Evolutionary conservation across 1,140 invertebrate genomes (phyloP), one percentile per base, ranked within the genome.

Genomic region (Teleogryllus occipitalis): DNA sequence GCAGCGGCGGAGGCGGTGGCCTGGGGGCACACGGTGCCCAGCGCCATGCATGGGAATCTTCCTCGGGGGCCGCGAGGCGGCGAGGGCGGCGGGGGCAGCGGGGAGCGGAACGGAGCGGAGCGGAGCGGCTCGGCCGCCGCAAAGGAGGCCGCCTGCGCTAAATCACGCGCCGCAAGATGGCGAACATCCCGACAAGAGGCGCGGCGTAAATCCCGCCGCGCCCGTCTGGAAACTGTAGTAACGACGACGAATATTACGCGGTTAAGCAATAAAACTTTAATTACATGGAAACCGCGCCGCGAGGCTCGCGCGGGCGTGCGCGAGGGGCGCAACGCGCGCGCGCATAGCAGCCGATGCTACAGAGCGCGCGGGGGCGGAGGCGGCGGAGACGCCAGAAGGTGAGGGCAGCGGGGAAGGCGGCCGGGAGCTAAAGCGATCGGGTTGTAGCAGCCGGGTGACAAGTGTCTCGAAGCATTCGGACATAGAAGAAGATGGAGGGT

Each of bases 261-360:
- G 54, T 65, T 65, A 65, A 65, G 54, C 54, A 65, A 65, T 65
- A 65, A 65, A 65, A 65, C 54, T 65, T 65, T 65, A 65, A 65
- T 65, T 65, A 65, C 54, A 65, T 18, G 54, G 54, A 65, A 65
- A 65, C 54, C 54, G 18, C 54, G 54, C 54, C 54, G 54, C 54
- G 7, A 65, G 27, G 27, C 27, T 39, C 27, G 27, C 27, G 27
- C 27, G 54, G 2, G 54, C 18, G 54, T n/a, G n/a, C n/a, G n/a
- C n/a, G n/a, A n/a, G n/a, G n/a, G n/a, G n/a, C n/a, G n/a, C n/a
- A n/a, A n/a, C n/a, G n/a, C n/a, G 27, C 27, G 54, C 54, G 54
- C 18, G 54, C 54, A 65, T 18, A 10, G 54, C 54, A 65, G 27
- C 27, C 54, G 10, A 7, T 3, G 54, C 54, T 7, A 14, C 54